phyloP scores from a whole-genome alignment of 2,888 invertebrate species.

The Mythimna impura region DNA sequence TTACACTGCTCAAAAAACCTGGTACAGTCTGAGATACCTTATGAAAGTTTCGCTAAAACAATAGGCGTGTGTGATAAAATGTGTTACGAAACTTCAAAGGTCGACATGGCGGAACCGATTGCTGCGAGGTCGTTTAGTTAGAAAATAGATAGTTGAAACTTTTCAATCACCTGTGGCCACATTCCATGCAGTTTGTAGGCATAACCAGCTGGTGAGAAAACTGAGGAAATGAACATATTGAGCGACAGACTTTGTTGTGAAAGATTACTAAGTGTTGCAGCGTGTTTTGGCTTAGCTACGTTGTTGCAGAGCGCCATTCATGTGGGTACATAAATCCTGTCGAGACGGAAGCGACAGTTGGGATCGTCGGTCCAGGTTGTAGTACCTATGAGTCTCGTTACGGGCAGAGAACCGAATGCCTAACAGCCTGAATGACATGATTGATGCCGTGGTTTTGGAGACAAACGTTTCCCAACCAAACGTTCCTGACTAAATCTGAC shows the following conservation, averaged over 20 bases:
- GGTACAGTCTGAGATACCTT: slow-evolving; percentile 9
- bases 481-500: neutral
- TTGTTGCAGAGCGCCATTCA: slow-evolving; percentile 19
- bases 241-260: slow-evolving; percentile 20
- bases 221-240: slow-evolving; percentile 21
- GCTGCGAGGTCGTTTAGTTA: slow-evolving; percentile 62
- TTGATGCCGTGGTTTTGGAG: neutral
- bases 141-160: slow-evolving; percentile 55
- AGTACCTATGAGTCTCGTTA: slow-evolving; percentile 31
- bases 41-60: slow-evolving; percentile 57
- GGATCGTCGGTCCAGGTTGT: slow-evolving; percentile 14
- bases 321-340: slow-evolving; percentile 27
- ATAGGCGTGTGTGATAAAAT: slow-evolving; percentile 58
- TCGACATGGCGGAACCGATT: slow-evolving; percentile 66
- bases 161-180: slow-evolving; percentile 59
- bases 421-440: neutral
- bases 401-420: slow-evolving; percentile 1
- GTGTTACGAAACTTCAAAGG: slow-evolving; percentile 68
- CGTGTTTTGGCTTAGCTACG: slow-evolving; percentile 15
- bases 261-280: slow-evolving; percentile 28
- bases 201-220: slow-evolving; percentile 20
- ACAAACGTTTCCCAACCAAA: neutral
- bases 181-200: slow-evolving; percentile 32
- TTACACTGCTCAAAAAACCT: slow-evolving; percentile 8
- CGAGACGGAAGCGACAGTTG: slow-evolving; percentile 25